Evolutionary conservation across 2,797 vertebrate genomes (phyloP).

Genomic region (Glossophaga mutica): DNA sequence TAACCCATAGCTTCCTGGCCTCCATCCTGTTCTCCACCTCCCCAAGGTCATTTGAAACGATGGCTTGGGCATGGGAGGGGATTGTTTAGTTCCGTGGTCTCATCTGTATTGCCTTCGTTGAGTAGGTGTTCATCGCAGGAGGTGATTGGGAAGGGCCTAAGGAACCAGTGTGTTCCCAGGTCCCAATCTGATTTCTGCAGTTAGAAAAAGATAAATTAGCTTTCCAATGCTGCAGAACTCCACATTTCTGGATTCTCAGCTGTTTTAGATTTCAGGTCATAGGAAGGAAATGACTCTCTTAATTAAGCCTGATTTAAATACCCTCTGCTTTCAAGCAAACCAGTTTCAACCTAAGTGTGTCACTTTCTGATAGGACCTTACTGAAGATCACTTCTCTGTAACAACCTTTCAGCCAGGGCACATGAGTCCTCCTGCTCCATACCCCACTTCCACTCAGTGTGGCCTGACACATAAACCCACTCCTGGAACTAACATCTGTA

Average conservation of each 20-base stretch:
- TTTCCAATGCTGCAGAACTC: neutral
- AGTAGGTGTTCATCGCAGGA: neutral
- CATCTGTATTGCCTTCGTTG: neutral
- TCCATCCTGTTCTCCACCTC: neutral
- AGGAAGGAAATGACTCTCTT: neutral
- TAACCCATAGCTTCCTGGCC: neutral
- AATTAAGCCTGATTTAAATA: neutral
- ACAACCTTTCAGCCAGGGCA: neutral
- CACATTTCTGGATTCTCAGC: neutral
- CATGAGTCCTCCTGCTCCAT: rapidly evolving
- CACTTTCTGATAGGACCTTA: neutral
- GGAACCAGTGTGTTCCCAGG: neutral
- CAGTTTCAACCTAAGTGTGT: neutral
- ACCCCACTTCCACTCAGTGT: neutral
- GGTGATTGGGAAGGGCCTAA: neutral
- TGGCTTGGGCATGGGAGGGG: neutral
- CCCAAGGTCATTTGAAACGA: neutral
- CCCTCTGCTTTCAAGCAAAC: neutral
- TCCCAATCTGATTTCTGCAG: neutral
- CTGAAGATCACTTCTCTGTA: neutral
- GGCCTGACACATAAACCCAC: neutral
- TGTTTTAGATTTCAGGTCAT: neutral
- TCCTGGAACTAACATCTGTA: neutral
- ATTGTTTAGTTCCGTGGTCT: neutral
- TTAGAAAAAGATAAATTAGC: neutral